phyloP scores from a whole-genome alignment of 1,140 invertebrate species.

The Calosoma granatense region DNA sequence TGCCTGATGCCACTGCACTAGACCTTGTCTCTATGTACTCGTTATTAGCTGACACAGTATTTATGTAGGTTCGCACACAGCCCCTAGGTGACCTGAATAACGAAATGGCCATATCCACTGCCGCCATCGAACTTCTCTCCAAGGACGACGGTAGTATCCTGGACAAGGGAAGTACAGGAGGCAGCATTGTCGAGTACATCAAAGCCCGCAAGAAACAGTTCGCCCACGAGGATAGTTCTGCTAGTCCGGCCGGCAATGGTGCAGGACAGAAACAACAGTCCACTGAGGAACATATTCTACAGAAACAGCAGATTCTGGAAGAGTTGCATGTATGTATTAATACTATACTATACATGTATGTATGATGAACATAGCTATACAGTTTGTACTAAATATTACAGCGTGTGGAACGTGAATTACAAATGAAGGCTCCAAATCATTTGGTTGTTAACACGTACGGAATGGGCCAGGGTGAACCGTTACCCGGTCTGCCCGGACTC shows the following conservation, averaged over 20 bases:
- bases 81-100: conserved; percentile 22
- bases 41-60: too few species aligned
- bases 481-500: conserved; percentile 26
- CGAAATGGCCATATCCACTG: conserved; percentile 12
- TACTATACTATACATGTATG: conserved; percentile 5
- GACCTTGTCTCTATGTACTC: too few species aligned
- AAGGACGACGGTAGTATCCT: conserved; percentile 26
- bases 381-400: conserved; percentile 27
- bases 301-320: conserved; percentile 69
- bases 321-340: conserved; percentile 51
- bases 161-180: conserved; percentile 22
- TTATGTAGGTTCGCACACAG: conserved; percentile 37
- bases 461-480: neutral
- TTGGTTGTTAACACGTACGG: conserved; percentile 5
- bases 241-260: too few species aligned
- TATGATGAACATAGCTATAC: conserved; percentile 3
- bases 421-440: conserved; percentile 41
- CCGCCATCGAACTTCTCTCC: conserved; percentile 29
- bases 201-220: conserved; percentile 29
- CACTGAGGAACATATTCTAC: conserved; percentile 55
- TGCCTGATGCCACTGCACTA: neutral
- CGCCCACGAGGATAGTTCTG: conserved; percentile 26
- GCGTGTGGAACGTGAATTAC: conserved; percentile 63
- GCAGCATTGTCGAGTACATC: conserved; percentile 31
- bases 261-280: conserved; percentile 33